These are phyloP conservation scores for Tympanoctomys barrerae DNA, from an alignment of 2,797 vertebrate genomes.

Conservation along the genomic window DNA sequence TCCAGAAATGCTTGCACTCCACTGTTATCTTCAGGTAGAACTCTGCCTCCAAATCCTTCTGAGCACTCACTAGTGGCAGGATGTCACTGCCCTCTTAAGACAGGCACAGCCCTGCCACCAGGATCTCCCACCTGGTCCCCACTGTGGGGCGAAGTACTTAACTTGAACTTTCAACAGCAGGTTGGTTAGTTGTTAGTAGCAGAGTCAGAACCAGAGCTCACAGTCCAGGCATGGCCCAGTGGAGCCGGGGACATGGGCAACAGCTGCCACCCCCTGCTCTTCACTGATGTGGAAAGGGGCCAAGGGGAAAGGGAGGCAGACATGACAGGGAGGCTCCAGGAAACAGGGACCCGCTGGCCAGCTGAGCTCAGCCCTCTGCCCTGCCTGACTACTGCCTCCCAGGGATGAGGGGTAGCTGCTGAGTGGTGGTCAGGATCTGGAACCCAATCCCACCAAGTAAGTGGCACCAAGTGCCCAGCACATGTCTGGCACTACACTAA, in stretches of 20 bases:
- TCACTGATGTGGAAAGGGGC: neutral
- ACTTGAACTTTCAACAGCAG: neutral
- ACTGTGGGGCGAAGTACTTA: neutral
- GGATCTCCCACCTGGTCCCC: neutral
- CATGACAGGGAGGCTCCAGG: neutral
- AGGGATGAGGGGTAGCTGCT: neutral
- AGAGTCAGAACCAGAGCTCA: neutral
- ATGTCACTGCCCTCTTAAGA: neutral
- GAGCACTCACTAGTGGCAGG: neutral
- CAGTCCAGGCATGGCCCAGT: neutral
- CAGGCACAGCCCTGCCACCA: neutral
- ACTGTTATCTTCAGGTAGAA: neutral
- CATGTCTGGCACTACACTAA: neutral
- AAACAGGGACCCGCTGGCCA: neutral
- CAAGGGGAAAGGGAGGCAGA: neutral
- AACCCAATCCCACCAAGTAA: neutral
- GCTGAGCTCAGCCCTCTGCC: neutral
- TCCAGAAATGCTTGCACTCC: neutral
- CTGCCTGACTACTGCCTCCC: neutral
- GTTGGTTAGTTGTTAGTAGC: neutral
- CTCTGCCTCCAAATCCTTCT: neutral
- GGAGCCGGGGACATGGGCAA: too few relatives aligned
- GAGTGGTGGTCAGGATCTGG: neutral
- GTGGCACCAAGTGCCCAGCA: neutral
- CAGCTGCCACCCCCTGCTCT: neutral